Percentiles rank a stretch among this genome's conserved stretches.
Conservation (phyloP, 1,140 invertebrate species). For the Hyles euphorbiae region DNA sequence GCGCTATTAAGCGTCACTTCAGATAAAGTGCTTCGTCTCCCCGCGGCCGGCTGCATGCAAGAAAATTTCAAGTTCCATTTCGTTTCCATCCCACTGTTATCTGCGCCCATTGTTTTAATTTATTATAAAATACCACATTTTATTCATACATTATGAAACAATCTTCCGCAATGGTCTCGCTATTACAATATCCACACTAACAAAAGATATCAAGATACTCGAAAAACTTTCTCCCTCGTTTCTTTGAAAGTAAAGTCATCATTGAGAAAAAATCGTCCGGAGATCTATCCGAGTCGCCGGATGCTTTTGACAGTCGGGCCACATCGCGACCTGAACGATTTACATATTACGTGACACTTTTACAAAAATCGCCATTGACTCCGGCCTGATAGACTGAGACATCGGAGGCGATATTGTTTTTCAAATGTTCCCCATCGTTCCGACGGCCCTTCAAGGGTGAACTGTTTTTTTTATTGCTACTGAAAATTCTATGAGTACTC, state of each 20-base stretch:
- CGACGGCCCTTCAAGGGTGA: constrained; percentile 36
- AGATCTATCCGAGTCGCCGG: constrained; percentile 47
- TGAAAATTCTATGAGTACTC: constrained; percentile 46
- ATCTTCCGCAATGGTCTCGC: too few species aligned
- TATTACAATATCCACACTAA: background rate
- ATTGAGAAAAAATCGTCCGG: constrained; percentile 52
- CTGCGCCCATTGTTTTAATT: too few species aligned
- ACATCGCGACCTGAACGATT: constrained; percentile 71
- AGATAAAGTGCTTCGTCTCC: constrained; percentile 38
- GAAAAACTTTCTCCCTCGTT: constrained; percentile 29
- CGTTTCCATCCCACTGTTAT: background rate
- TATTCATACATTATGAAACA: too few species aligned
- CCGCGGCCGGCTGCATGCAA: background rate
- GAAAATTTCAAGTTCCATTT: constrained; percentile 6
- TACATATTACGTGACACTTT: constrained; percentile 74
- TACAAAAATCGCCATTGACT: constrained; percentile 66
- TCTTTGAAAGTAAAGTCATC: constrained; percentile 49
- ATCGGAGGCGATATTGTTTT: constrained; percentile 69
- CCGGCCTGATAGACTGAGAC: constrained; percentile 63
- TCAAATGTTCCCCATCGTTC: constrained; percentile 49
- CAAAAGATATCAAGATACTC: constrained; percentile 3
- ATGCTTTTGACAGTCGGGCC: constrained; percentile 68
- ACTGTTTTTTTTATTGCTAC: constrained; percentile 55
- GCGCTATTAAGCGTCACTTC: constrained; percentile 49
- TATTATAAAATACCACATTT: too few species aligned